Evolutionary conservation across 1,140 invertebrate species (phyloP), one percentile per base, ranked within the genome.

Genomic region (Chlorops oryzae): DNA sequence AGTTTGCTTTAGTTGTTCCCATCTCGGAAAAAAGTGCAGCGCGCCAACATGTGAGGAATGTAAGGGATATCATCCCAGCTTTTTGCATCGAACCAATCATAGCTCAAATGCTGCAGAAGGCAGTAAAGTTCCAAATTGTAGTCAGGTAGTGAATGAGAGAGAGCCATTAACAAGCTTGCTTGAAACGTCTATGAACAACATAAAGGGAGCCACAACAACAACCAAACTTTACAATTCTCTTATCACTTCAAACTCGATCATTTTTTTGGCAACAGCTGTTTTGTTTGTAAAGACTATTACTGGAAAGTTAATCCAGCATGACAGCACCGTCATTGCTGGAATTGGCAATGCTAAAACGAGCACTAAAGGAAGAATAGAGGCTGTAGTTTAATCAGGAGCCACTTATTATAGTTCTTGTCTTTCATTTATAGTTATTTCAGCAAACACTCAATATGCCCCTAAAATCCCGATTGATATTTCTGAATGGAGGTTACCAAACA

Each of bases 1-100:
- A n/a, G 9, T 20, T 22, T 47, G 46, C 17, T 47, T 47, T 22
- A 47, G 23, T 23, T 38, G 39, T 21, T 24, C 34, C 3, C 46
- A 48, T 15, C 23, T 20, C 15, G 28, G 34, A 21, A 39, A 23
- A 37, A 15, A 23, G 21, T 47, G 35, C 17, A 47, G 27, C 3
- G 46, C 18, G 20, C 35, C 37, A 13, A 13, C 27, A 32, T 32
- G 27, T 32, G n/a, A 7, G 7, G n/a, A 9, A 9, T 32, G 27
- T n/a, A 32, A 32, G 7, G 39, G 39, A 23, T 21, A 32, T 15
- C 46, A 47, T 22, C 32, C 22, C 27, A 17, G 24, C n/a, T 47
- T 47, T 10, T 15, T 39, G 12, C 46, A 35, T 17, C 15, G 35
- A 34, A 22, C 7, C 27, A 9, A 7, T 9, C 7, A 13, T 9